These are phyloP conservation scores for Salticus scenicus DNA, from an alignment of 2,888 invertebrate genomes.

Conservation along the genomic window DNA sequence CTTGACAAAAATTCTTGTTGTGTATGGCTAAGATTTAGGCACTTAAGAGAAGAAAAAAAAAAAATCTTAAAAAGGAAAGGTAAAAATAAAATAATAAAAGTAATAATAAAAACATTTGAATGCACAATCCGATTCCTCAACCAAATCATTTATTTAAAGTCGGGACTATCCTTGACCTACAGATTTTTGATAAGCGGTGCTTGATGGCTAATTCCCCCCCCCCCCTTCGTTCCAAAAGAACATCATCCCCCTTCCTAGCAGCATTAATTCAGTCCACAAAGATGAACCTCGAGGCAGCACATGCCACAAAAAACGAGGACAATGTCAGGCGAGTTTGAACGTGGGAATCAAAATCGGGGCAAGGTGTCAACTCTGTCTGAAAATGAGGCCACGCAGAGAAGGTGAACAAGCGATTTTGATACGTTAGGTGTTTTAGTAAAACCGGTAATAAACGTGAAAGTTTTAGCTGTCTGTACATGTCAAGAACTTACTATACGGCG, in stretches of 20 bases:
- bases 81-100: too few relatives aligned
- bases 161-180: constrained; percentile 6
- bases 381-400: constrained; percentile 49
- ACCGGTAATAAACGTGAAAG: not conserved
- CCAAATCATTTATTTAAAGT: too few relatives aligned
- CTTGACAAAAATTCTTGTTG: too few relatives aligned
- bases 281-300: constrained; percentile 1
- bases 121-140: too few relatives aligned
- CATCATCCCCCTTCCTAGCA: not conserved
- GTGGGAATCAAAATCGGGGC: constrained; percentile 50
- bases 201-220: not conserved
- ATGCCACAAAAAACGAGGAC: constrained; percentile 41
- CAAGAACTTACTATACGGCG: too few relatives aligned
- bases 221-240: too few relatives aligned
- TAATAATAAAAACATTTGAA: too few relatives aligned
- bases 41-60: too few relatives aligned
- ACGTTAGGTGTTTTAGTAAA: not conserved
- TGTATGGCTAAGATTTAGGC: too few relatives aligned
- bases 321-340: constrained; percentile 44
- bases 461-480: not conserved
- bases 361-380: constrained; percentile 49
- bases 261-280: not conserved
- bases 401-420: constrained; percentile 31
- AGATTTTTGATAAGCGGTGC: constrained; percentile 1
- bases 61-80: too few relatives aligned